Base-by-base conservation (phyloP, 2,888 invertebrate species). In the Dolomedes plantarius region DNA sequence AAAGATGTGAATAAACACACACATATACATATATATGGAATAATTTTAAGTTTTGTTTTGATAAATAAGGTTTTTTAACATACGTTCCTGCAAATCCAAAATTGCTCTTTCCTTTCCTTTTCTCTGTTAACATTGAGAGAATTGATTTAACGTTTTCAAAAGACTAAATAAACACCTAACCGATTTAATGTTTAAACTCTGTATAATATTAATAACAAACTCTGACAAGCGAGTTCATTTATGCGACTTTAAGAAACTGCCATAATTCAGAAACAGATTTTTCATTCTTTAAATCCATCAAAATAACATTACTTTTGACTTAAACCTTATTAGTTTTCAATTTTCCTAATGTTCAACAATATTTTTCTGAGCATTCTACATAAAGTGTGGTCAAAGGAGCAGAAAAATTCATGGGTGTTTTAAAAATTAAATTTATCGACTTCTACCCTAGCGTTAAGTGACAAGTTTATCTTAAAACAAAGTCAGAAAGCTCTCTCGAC, bases 241-340 rank as follows among this genome's bases (percentile, higher is more conserved):
- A 46, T 46, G 46, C 16, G 46, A 46, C 46, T 46, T 46, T 16
- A 9, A 46, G 46, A 36, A 46, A 46, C 46, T 46, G 46, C 46
- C 46, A 16, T 46, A 16, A 7, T 46, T 46, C 16, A 9, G 16
- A 46, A 46, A 46, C 2, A 16, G 11, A 46, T 46, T 46, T 46
- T 46, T 46, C 46, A 9, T 46, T 16, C 46, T 9, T 16, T 46
- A 16, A 16, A 46, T 46, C 46, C 5, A 46, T 46, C 46, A 46
- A 46, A 46, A 16, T 16, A 46, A 16, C 46, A 46, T 46, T 46
- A 46, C 46, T 46, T 16, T 46, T 2, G 16, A 16, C 46, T 46
- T 46, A 46, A 46, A 46, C 6, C 46, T 46, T 16, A 46, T 46
- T 46, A 46, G 46, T 46, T 46, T 46, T 46, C 46, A 46, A 46